phyloP scores from a whole-genome alignment of 1,140 invertebrate species.

The roundworm (Caenorhabditis elegans) region DNA sequence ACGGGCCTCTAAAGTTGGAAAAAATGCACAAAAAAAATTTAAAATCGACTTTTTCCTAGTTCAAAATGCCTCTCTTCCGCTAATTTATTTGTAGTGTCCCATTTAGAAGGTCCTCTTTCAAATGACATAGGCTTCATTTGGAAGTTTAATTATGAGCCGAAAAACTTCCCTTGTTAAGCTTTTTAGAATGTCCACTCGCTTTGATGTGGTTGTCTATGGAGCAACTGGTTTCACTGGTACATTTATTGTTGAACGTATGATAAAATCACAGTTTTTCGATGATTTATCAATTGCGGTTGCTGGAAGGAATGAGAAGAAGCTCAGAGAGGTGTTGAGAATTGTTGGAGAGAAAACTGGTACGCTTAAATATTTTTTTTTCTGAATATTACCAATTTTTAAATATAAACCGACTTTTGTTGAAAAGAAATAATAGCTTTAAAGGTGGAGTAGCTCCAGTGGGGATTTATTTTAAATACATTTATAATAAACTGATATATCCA shows the following conservation, averaged over 20 bases:
- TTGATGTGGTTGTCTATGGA: constrained; percentile 79
- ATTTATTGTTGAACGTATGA: constrained; percentile 74
- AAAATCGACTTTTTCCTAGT: too few relatives aligned
- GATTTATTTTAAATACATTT: too few relatives aligned
- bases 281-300: constrained; percentile 74
- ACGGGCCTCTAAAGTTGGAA: too few relatives aligned
- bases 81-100: neutral
- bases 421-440: too few relatives aligned
- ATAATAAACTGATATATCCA: too few relatives aligned
- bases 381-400: too few relatives aligned
- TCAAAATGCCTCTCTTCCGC: too few relatives aligned
- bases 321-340: constrained; percentile 66
- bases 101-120: neutral
- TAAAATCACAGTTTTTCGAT: constrained; percentile 65
- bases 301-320: constrained; percentile 75
- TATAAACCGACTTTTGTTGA: neutral
- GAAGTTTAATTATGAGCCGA: neutral
- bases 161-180: too few relatives aligned
- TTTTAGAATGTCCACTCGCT: constrained; percentile 43
- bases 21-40: too few relatives aligned
- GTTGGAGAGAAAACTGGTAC: constrained; percentile 26
- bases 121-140: neutral
- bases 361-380: too few relatives aligned
- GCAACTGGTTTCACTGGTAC: constrained; percentile 83
- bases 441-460: too few relatives aligned